Evolutionary conservation across 2,888 invertebrate species (phyloP).

Genomic region (Nymphalis c-album): DNA sequence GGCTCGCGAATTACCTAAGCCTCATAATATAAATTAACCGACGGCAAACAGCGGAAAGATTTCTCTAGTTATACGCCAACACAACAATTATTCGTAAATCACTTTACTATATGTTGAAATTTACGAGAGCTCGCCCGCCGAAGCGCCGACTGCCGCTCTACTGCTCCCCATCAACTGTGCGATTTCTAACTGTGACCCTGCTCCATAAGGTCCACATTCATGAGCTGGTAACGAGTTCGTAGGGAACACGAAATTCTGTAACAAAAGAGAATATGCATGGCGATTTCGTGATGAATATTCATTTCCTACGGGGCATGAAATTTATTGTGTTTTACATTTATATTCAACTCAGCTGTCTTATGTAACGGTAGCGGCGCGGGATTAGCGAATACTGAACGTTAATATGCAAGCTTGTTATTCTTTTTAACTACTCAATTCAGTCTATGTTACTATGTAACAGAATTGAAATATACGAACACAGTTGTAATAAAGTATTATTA

Average conservation of each 20-base stretch:
- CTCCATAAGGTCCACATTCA: conserved; percentile 67
- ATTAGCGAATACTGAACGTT: conserved; percentile 80
- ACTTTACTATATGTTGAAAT: conserved; percentile 82
- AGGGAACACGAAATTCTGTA: conserved; percentile 72
- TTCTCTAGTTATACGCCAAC: conserved; percentile 81
- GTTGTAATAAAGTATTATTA: too few relatives aligned
- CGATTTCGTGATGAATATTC: conserved; percentile 82
- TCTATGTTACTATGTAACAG: too few relatives aligned
- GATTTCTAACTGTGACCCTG: conserved; percentile 60
- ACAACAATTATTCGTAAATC: conserved; percentile 82
- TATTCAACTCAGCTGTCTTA: conserved; percentile 81
- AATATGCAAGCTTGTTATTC: conserved; percentile 59
- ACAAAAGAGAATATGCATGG: conserved; percentile 81
- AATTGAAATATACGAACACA: too few relatives aligned
- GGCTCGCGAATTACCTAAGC: conserved; percentile 80
- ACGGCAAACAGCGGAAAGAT: conserved; percentile 82
- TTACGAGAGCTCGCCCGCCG: conserved; percentile 71
- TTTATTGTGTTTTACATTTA: conserved; percentile 82
- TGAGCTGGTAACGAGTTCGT: conserved; percentile 45
- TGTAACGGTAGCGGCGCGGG: conserved; percentile 80
- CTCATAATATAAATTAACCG: conserved; percentile 81
- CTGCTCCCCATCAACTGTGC: conserved; percentile 47
- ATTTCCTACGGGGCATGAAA: conserved; percentile 82
- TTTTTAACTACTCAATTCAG: conserved; percentile 12
- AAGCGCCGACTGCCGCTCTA: conserved; percentile 66